Conservation (phyloP, 1,140 invertebrate species). For the Probaryconus sp. region DNA sequence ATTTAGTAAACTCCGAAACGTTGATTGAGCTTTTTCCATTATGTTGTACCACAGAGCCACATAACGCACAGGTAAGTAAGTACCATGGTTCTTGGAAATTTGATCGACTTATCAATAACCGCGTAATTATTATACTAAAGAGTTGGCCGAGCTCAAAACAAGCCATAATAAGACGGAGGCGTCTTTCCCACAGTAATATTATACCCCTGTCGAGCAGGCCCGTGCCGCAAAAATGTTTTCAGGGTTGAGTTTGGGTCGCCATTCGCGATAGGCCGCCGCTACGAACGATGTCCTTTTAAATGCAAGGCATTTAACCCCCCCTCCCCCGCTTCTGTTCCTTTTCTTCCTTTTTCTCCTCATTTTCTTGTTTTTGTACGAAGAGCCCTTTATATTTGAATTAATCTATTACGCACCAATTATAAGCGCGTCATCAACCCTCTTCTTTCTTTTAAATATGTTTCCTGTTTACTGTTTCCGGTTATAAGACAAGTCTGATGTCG, state of each 20-base stretch:
- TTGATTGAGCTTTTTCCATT: too few species aligned
- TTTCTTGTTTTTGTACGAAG: too few species aligned
- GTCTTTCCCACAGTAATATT: constrained; percentile 78
- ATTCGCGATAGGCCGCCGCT: constrained; percentile 32
- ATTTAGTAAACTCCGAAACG: too few species aligned
- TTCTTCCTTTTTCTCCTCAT: constrained; percentile 65
- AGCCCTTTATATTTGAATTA: constrained; percentile 75
- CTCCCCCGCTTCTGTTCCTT: constrained; percentile 37
- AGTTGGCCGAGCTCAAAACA: constrained; percentile 78
- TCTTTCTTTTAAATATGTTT: too few species aligned
- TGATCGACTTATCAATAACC: constrained; percentile 79
- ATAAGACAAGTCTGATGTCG: too few species aligned
- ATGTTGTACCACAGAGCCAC: too few species aligned
- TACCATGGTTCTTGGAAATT: constrained; percentile 75
- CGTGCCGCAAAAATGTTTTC: constrained; percentile 73
- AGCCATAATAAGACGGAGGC: constrained; percentile 78
- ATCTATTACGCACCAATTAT: constrained; percentile 78
- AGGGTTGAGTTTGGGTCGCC: constrained; percentile 56
- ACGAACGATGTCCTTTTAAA: too few species aligned
- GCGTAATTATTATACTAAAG: constrained; percentile 78
- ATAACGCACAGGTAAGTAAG: too few species aligned
- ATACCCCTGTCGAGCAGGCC: constrained; percentile 74
- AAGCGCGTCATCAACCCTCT: constrained; percentile 57
- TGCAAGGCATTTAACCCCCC: too few species aligned
- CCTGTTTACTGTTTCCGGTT: constrained; percentile 49